Evolutionary conservation across 1,140 invertebrate species (phyloP), one percentile per base, ranked within the genome.

Genomic region (Rhopalosiphum maidis): DNA sequence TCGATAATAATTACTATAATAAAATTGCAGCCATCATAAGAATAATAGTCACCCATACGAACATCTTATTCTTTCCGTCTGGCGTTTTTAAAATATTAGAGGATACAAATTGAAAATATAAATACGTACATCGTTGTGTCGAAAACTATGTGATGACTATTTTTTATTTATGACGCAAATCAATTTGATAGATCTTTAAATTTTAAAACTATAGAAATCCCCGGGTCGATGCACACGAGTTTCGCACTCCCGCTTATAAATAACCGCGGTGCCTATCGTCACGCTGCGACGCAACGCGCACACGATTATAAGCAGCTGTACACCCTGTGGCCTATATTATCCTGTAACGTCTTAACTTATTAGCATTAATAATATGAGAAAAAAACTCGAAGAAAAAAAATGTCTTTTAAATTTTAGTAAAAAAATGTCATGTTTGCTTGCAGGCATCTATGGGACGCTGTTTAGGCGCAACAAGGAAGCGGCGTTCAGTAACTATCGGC

Each of bases 401-500:
- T 1, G 25, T 60, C 0, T 60, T 60, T 30, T 11, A 15, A 30
- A 30, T 30, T 30, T 30, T n/a, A 30, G 11, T 9, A 41, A 23
- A 60, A 60, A 68, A 68, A 77, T n/a, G 48, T 21, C n/a, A 1
- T 51, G 94, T 94, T n/a, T 35, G 46, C 35, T 95, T 95, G 1
- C 96, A 98, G 98, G 98, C 95, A 96, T 99, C 46, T 98, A 99
- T 95, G 98, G 99, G 51, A 98, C 98, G 18, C 96, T 99, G 35
- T 99, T 99, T 96, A 96, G 98, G 92, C 96, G 98, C 68, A 98
- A 98, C 95, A 98, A 99, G 95, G 98, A 99, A 95, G 98, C 99
- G 1, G 99, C 99, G 0, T 99, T 99, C 96, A 99, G 98, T 94
- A 99, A 99, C 95, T 99, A 98, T 95, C 96, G 99, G 85, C 96